Percentiles rank a stretch among this genome's conserved stretches.
Evolutionary conservation across 2,888 invertebrate genomes (phyloP).

Genomic region (Serrognathus titanus): DNA sequence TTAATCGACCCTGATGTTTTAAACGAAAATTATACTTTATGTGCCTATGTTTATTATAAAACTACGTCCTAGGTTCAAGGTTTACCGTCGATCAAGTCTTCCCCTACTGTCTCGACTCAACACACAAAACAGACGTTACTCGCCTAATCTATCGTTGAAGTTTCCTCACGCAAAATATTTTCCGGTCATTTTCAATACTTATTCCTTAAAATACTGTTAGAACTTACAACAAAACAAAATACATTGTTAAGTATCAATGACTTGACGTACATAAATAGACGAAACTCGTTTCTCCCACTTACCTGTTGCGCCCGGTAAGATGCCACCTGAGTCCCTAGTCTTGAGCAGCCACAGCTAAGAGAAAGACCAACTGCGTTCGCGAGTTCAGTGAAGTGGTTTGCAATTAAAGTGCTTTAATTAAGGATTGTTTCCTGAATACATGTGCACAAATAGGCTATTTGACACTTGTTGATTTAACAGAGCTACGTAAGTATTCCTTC

Average conservation of each 20-base stretch:
- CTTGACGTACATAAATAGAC: slow-evolving; percentile 30
- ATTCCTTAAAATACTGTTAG: no score
- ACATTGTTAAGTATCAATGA: slow-evolving; percentile 19
- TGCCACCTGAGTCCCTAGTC: slow-evolving; percentile 34
- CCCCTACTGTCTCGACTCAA: not conserved
- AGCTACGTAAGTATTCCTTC: not conserved
- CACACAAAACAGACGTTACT: not conserved
- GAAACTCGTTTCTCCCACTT: slow-evolving; percentile 46
- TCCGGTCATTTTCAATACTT: no score
- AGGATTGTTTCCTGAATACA: slow-evolving; percentile 5
- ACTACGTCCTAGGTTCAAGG: not conserved
- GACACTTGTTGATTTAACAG: not conserved
- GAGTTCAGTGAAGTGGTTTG: slow-evolving; percentile 16
- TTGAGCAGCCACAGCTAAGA: slow-evolving; percentile 26
- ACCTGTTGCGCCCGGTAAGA: slow-evolving; percentile 30
- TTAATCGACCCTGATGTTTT: no score
- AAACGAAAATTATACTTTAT: no score
- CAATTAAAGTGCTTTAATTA: not conserved
- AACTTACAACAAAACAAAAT: no score
- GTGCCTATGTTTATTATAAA: no score
- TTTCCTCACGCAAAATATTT: not conserved
- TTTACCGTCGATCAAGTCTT: not conserved
- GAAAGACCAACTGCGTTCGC: slow-evolving; percentile 27
- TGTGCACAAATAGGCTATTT: not conserved
- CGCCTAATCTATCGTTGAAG: not conserved